A percentile compares a stretch with the other conserved stretches of the same genome.
Conservation (phyloP, 2,888 invertebrate species). For the Sesia apiformis region DNA sequence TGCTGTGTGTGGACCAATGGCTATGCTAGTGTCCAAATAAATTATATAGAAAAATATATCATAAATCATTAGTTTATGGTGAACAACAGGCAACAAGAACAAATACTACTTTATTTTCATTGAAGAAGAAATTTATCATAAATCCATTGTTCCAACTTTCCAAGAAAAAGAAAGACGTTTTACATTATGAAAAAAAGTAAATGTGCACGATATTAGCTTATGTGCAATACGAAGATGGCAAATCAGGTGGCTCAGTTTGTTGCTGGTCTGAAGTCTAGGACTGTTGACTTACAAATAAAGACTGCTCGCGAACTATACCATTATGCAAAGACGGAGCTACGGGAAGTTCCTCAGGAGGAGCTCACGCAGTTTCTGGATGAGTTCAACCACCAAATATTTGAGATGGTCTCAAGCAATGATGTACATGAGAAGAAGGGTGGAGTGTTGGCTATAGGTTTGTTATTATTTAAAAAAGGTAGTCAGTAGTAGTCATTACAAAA, state of each 20-base stretch:
- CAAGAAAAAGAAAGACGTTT: too few relatives aligned
- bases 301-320: slow-evolving; percentile 92
- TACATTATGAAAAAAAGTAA: too few relatives aligned
- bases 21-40: too few relatives aligned
- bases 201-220: too few relatives aligned
- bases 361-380: slow-evolving; percentile 93
- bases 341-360: slow-evolving; percentile 93
- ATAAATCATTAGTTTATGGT: too few relatives aligned
- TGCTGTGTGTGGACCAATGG: too few relatives aligned
- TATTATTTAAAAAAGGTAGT: neutral
- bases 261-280: slow-evolving; percentile 89
- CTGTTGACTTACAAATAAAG: slow-evolving; percentile 88
- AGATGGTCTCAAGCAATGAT: slow-evolving; percentile 95
- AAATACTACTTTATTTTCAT: too few relatives aligned
- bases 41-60: too few relatives aligned
- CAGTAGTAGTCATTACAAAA: neutral
- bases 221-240: slow-evolving; percentile 37
- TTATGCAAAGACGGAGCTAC: slow-evolving; percentile 91
- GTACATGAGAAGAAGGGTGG: slow-evolving; percentile 96
- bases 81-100: too few relatives aligned
- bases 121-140: too few relatives aligned
- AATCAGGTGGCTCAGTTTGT: slow-evolving; percentile 85
- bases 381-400: slow-evolving; percentile 95
- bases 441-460: slow-evolving; percentile 90
- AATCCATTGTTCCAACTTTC: too few relatives aligned